phyloP scores from a whole-genome alignment of 2,113 vertebrate species.

The Albula glossodonta region DNA sequence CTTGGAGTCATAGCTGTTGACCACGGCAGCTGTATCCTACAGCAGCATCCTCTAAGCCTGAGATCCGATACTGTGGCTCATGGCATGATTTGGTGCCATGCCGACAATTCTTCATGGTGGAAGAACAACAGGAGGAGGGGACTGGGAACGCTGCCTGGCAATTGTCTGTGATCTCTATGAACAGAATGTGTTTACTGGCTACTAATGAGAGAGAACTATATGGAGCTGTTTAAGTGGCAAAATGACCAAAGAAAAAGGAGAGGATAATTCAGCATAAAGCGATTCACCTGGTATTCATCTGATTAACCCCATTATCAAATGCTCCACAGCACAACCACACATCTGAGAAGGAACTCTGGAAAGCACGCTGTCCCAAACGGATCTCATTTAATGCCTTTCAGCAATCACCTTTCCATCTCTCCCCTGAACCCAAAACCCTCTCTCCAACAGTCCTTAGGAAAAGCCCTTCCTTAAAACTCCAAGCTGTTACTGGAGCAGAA shows the following conservation, averaged over 20 bases:
- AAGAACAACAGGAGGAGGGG: not conserved
- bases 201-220: not conserved
- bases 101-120: not conserved
- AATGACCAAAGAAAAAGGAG: not conserved
- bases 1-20: not conserved
- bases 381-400: slow-evolving; percentile 19
- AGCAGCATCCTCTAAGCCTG: not conserved
- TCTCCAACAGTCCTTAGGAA: slow-evolving; percentile 16
- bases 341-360: slow-evolving; percentile 12
- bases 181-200: not conserved
- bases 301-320: slow-evolving; percentile 11
- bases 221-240: not conserved
- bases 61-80: slow-evolving; percentile 5
- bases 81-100: not conserved
- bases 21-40: not conserved
- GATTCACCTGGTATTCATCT: slow-evolving; percentile 4
- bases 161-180: not conserved
- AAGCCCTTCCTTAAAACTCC: slow-evolving; percentile 30
- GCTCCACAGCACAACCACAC: slow-evolving; percentile 18
- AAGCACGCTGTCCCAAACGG: slow-evolving; percentile 12
- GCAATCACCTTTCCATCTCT: not conserved
- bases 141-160: not conserved
- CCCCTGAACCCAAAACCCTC: slow-evolving; percentile 10
- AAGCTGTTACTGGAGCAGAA: slow-evolving; percentile 17
- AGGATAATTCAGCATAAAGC: slow-evolving; percentile 7